These are phyloP conservation scores for Nerophis ophidion DNA, from an alignment of 2,113 vertebrate genomes.

Conservation along the genomic window DNA sequence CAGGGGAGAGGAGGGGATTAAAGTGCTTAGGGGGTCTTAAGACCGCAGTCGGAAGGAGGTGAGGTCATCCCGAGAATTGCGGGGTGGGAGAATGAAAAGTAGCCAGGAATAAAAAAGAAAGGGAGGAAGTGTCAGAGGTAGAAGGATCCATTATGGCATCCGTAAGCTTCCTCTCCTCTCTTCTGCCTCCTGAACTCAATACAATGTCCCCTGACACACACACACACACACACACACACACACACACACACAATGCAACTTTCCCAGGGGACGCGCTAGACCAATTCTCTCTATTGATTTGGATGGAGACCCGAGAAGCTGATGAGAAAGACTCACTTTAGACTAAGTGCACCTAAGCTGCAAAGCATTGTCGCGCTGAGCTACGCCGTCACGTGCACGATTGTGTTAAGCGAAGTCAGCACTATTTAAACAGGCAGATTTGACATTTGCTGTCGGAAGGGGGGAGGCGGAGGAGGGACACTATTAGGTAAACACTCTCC, in stretches of 20 bases:
- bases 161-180: conserved; percentile 38
- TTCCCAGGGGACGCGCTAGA: conserved; percentile 42
- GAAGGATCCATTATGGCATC: conserved; percentile 51
- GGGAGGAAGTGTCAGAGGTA: conserved; percentile 4
- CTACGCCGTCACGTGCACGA: conserved; percentile 1
- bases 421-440: conserved; percentile 57
- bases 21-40: conserved; percentile 40
- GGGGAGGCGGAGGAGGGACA: neutral
- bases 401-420: conserved; percentile 56
- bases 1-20: conserved; percentile 35
- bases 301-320: conserved; percentile 49
- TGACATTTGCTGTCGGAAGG: conserved; percentile 52
- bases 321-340: conserved; percentile 46
- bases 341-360: conserved; percentile 36
- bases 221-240: conserved; percentile 3
- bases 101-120: neutral
- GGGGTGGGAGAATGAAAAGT: neutral
- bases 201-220: conserved; percentile 24
- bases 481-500: conserved; percentile 36
- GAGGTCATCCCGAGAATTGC: conserved; percentile 34
- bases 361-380: conserved; percentile 26
- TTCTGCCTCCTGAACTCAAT: conserved; percentile 40
- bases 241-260: conserved; percentile 24
- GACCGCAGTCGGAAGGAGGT: conserved; percentile 34
- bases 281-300: conserved; percentile 61